Evolutionary conservation across 2,888 invertebrate genomes (phyloP).

Genomic region (Nephrotoma guestfalica): DNA sequence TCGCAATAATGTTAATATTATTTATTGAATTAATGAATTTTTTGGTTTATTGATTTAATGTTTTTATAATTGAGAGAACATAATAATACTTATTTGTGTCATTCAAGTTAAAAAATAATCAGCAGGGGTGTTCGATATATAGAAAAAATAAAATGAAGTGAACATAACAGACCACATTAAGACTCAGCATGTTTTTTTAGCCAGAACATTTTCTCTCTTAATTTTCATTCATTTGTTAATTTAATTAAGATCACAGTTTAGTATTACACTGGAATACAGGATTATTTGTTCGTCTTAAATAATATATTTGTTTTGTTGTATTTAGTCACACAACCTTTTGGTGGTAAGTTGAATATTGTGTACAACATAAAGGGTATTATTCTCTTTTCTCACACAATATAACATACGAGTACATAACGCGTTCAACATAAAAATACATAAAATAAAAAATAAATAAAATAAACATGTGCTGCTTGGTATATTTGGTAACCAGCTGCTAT

Average conservation of each 20-base stretch:
- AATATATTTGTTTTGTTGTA: background rate
- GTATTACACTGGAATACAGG: background rate
- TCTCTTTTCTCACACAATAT: background rate
- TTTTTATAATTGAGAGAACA: background rate
- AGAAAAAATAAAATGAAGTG: background rate
- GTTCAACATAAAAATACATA: background rate
- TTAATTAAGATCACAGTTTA: background rate
- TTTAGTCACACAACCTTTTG: background rate
- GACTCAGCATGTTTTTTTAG: background rate
- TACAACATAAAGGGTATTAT: background rate
- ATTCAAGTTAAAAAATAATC: background rate
- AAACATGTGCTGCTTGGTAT: background rate
- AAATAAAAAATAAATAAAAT: background rate
- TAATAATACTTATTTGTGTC: background rate
- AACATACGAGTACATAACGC: background rate
- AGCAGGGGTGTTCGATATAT: background rate
- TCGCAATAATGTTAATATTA: background rate
- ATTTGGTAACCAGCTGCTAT: background rate
- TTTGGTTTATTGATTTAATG: background rate
- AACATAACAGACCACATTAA: background rate
- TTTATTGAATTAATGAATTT: background rate
- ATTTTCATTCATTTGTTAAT: background rate
- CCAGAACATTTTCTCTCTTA: background rate
- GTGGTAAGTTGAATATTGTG: background rate
- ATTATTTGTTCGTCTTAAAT: background rate